A percentile compares a stretch with the other conserved stretches of the same genome.
Evolutionary conservation across 2,888 invertebrate genomes (phyloP).

Genomic region (Lepidocyrtoides sp.): DNA sequence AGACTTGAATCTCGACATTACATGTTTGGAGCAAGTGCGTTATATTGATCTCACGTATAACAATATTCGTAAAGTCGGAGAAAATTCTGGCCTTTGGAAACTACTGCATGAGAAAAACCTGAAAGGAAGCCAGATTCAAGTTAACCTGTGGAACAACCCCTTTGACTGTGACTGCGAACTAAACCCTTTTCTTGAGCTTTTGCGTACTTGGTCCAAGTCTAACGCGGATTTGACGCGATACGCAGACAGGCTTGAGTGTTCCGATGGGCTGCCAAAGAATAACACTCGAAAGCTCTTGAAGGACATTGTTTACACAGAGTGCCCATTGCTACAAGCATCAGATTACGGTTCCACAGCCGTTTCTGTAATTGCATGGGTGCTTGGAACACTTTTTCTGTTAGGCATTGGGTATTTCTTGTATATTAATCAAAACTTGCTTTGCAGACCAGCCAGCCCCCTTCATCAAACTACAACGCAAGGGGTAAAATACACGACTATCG

Average conservation of each 20-base stretch:
- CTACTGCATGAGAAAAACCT: constrained; percentile 74
- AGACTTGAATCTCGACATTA: constrained; percentile 89
- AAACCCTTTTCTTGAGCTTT: constrained; percentile 89
- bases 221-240: constrained; percentile 86
- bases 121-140: constrained; percentile 85
- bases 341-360: constrained; percentile 86
- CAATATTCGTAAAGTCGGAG: constrained; percentile 89
- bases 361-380: constrained; percentile 88
- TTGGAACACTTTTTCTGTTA: constrained; percentile 88
- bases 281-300: constrained; percentile 85
- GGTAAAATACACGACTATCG: constrained; percentile 92
- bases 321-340: constrained; percentile 85
- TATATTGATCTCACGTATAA: constrained; percentile 91
- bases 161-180: constrained; percentile 90
- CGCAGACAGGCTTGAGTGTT: constrained; percentile 88
- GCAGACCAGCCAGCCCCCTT: constrained; percentile 89
- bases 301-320: constrained; percentile 85
- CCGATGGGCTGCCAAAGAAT: constrained; percentile 85
- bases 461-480: constrained; percentile 90
- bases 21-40: constrained; percentile 90
- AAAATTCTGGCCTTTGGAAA: constrained; percentile 86
- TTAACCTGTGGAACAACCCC: constrained; percentile 91
- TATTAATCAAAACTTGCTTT: constrained; percentile 89
- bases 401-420: constrained; percentile 89
- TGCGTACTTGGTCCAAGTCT: constrained; percentile 86